Evolutionary conservation across 2,113 vertebrate species (phyloP), one percentile per base, ranked within the genome.

Genomic region (Pleuronectes platessa): DNA sequence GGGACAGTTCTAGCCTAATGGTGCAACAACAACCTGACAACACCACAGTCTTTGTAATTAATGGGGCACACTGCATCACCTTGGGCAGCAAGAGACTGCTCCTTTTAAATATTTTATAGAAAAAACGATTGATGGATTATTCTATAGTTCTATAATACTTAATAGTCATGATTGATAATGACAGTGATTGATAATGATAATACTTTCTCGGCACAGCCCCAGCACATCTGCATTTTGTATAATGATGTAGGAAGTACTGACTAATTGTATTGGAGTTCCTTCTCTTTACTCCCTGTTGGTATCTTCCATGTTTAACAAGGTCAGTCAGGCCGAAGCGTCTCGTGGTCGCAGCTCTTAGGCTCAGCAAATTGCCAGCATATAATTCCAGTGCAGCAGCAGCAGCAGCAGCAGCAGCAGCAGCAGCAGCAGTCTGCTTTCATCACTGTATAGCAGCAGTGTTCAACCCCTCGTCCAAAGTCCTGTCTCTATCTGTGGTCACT

Each of bases 381-480:
- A 49, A 76, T 61, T 74, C 31, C 49, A 40, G n/a, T n/a, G 54
- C 35, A 75, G n/a, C 63, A 66, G 73, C 68, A 62, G 72, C 61
- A 53, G 66, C n/a, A n/a, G n/a, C n/a, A n/a, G n/a, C n/a, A n/a
- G n/a, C n/a, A n/a, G n/a, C n/a, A n/a, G 54, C 35, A 75, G n/a
- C 63, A 66, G 73, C 68, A 62, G 72, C 61, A 53, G 66, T 63
- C 24, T 31, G 61, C 24, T 51, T 69, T 21, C 62, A 60, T 84
- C 80, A 79, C 67, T 85, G 73, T 82, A 81, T 73, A 74, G 49
- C 61, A 17, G 68, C 15, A 17, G 64, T 27, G 26, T 27, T 83
- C 66, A 49, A 63, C 75, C 75, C n/a, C 24, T 5, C 14, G 81
- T 83, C 76, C 85, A 88, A 89, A 90, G 84, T 90, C 71, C 76